Evolutionary conservation across 2,797 vertebrate species (phyloP).

Genomic region (Falco naumanni): DNA sequence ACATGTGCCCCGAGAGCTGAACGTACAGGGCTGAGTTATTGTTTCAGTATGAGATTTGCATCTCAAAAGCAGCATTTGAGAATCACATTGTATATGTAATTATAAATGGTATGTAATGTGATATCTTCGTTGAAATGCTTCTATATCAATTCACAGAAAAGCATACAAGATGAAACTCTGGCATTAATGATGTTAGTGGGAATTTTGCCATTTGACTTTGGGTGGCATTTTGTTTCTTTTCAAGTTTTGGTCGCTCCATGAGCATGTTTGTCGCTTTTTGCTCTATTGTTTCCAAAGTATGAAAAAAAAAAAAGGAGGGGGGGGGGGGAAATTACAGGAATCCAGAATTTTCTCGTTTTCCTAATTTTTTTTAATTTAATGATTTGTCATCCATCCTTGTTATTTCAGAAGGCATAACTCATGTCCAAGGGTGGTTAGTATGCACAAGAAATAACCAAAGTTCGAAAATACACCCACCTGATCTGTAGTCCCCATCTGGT

Average conservation of each 20-base stretch:
- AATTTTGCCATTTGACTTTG: constrained; percentile 54
- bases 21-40: not conserved
- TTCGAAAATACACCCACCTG: not conserved
- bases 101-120: not conserved
- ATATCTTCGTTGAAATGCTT: not conserved
- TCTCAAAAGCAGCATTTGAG: not conserved
- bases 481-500: not conserved
- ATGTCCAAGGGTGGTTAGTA: not conserved
- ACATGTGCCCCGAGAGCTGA: fast-evolving
- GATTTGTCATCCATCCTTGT: not conserved
- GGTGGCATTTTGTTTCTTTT: constrained; percentile 49
- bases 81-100: not conserved
- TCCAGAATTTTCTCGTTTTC: not conserved
- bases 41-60: not conserved
- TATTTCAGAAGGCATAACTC: not conserved
- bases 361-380: not conserved
- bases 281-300: constrained; percentile 5
- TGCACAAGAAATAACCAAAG: not conserved
- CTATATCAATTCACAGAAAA: not conserved
- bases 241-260: not conserved
- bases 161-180: not conserved
- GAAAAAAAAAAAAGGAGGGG: not conserved
- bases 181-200: constrained; percentile 23
- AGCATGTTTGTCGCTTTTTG: not conserved
- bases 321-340: not conserved